These are phyloP conservation scores for Dasyurus viverrinus DNA, from an alignment of 2,113 vertebrate species.

Conservation along the genomic window DNA sequence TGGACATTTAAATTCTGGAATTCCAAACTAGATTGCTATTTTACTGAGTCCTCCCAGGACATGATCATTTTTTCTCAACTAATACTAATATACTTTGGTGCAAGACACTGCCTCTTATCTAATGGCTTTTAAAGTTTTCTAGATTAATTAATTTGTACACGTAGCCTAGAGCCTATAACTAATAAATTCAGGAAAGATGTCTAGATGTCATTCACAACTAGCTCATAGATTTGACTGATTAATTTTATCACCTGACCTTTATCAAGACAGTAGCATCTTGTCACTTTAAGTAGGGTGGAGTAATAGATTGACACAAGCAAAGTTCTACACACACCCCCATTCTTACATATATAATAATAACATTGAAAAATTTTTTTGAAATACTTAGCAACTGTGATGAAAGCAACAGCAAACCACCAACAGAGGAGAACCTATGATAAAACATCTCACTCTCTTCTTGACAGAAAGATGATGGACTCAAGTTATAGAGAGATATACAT, in stretches of 20 bases:
- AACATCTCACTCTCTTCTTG: not conserved
- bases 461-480: not conserved
- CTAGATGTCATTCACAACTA: not conserved
- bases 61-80: not conserved
- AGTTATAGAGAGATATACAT: not conserved
- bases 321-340: not conserved
- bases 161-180: not conserved
- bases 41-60: not conserved
- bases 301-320: not conserved
- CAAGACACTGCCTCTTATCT: not conserved
- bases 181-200: not conserved
- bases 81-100: not conserved
- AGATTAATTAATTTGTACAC: not conserved
- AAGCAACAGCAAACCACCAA: not conserved
- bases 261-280: not conserved
- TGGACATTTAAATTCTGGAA: not conserved
- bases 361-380: not conserved
- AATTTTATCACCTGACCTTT: not conserved
- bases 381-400: not conserved
- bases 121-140: not conserved
- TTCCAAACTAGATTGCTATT: not conserved
- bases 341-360: not conserved
- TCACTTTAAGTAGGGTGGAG: not conserved
- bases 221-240: not conserved
- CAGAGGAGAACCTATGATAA: not conserved